Evolutionary conservation across 2,113 vertebrate genomes (phyloP), one percentile per base, ranked within the genome.

Genomic region (Perca flavescens): DNA sequence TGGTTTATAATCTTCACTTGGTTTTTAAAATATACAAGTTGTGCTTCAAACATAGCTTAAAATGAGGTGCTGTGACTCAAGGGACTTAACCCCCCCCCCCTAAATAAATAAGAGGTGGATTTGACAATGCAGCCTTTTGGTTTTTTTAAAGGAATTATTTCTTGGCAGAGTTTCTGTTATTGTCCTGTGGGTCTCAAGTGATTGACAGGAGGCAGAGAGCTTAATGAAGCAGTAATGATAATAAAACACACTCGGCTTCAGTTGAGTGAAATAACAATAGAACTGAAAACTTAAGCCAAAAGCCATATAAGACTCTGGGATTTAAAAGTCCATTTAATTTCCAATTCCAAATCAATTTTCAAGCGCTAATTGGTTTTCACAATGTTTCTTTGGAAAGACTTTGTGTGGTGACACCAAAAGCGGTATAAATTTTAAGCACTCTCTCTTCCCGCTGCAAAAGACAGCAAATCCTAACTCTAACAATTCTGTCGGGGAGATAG

Each of bases 151-250:
- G 5, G 22, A 54, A 74, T 81, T 21, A 60, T 40, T 66, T 65
- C 15, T 43, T 58, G 15, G 14, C 15, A 47, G 43, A 50, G 53
- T 17, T 34, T 25, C 7, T 21, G 50, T n/a, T 53, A 17, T 64
- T 75, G 22, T 46, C 13, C 46, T 60, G 66, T 31, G 68, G 54
- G 46, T 46, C 61, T 53, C 1, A 3, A 50, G 36, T 75, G 83
- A 84, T 12, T 74, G 77, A 60, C 65, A 53, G 64, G 31, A 36
- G 40, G 19, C 14, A 36, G 58, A 75, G 56, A 54, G 49, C 17
- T 19, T 65, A 40, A 56, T 19, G 22, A 0, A 34, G 54, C 63
- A 2, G n/a, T 4, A 4, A 56, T 28, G 21, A 40, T 47, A 52
- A 25, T 9, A 63, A 70, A 56, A 75, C 34, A 56, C 25, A 14